A percentile compares a stretch with the other conserved stretches of the same genome.
Evolutionary conservation across 2,797 vertebrate genomes (phyloP).

Genomic region (Intellagama lesueurii): DNA sequence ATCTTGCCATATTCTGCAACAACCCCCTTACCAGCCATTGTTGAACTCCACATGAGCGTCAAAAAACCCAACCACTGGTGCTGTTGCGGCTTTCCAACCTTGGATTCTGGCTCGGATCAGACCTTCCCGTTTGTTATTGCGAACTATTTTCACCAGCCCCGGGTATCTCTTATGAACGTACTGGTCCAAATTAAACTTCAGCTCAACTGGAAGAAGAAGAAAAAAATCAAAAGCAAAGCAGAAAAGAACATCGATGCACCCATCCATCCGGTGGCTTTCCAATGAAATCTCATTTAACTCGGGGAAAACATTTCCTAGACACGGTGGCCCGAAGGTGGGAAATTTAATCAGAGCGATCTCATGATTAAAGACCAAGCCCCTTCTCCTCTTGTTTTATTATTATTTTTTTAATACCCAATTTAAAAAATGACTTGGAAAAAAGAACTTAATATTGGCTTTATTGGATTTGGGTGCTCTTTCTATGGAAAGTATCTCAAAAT

Average conservation of each 20-base stretch:
- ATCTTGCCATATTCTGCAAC: neutral
- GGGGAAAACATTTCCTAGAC: neutral
- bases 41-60: constrained; percentile 99
- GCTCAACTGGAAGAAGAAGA: constrained; percentile 83
- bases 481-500: neutral
- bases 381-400: no score
- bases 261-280: fast-evolving
- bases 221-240: neutral
- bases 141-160: constrained; percentile 94
- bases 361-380: neutral
- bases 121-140: constrained; percentile 93
- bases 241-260: neutral
- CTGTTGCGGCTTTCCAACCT: constrained; percentile 94
- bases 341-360: neutral
- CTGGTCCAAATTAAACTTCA: constrained; percentile 96
- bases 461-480: neutral
- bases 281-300: neutral
- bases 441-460: neutral
- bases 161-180: constrained; percentile 94
- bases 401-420: neutral
- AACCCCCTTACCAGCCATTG: constrained; percentile 87
- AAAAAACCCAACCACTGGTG: constrained; percentile 94
- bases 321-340: neutral
- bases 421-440: neutral
- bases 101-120: constrained; percentile 95